Conservation (phyloP, 1,140 invertebrate genomes). For the Pristionchus pacificus region DNA sequence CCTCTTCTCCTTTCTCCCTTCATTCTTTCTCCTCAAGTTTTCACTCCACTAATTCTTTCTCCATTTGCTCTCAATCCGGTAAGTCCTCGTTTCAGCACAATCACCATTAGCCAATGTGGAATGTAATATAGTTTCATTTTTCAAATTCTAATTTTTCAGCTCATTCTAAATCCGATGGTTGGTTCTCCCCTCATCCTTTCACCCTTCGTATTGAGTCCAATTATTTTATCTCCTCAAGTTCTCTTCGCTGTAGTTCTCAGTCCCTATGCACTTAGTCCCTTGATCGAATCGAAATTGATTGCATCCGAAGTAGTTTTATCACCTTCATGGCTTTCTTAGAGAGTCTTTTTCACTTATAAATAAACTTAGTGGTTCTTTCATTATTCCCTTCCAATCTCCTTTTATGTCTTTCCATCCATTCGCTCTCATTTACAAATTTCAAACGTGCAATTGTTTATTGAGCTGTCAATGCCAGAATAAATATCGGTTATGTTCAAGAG, state of each 20-base stretch:
- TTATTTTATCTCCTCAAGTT: constrained; percentile 33
- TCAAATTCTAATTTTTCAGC: background rate
- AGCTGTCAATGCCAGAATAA: no score
- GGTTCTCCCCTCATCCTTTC: constrained; percentile 38
- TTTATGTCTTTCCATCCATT: no score
- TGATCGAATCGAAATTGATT: constrained; percentile 33
- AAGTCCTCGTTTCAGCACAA: no score
- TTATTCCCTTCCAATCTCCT: no score
- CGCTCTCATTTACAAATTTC: no score
- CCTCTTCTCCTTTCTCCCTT: constrained; percentile 27
- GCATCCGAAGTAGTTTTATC: constrained; percentile 42
- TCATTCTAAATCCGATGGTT: constrained; percentile 11
- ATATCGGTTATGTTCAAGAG: no score
- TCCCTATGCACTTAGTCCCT: constrained; percentile 32
- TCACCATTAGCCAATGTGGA: no score
- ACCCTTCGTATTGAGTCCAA: constrained; percentile 39
- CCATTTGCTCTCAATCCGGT: constrained; percentile 18
- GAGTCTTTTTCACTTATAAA: background rate
- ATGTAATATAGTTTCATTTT: no score
- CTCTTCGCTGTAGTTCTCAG: constrained; percentile 33
- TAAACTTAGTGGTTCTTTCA: no score
- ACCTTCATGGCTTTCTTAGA: constrained; percentile 42
- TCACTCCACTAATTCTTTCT: constrained; percentile 14
- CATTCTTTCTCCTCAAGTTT: constrained; percentile 20
- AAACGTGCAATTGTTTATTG: no score